Percentiles rank a stretch among this genome's conserved stretches.
These are phyloP conservation scores for Patiria miniata DNA, from an alignment of 35 echinoderm and acorn worm genomes.

Conservation along the genomic window DNA sequence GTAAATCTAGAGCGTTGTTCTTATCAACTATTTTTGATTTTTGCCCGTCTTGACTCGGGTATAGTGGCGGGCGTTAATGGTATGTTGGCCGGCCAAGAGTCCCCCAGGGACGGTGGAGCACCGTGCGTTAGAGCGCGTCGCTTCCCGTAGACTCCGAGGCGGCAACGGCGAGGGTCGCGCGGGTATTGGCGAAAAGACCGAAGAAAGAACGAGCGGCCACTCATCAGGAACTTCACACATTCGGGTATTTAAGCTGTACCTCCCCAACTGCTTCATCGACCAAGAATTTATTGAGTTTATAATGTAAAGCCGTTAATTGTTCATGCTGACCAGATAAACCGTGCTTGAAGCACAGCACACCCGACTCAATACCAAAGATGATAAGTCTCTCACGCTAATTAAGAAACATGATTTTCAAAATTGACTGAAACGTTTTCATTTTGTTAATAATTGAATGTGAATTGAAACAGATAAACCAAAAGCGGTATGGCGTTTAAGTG, in stretches of 20 bases:
- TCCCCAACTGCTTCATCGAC: too few species aligned
- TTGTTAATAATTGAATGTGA: too few species aligned
- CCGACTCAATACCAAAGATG: too few species aligned
- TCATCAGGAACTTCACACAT: slow-evolving; percentile 12
- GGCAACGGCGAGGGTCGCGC: neutral
- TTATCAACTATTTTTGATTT: slow-evolving; percentile 15
- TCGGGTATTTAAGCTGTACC: neutral
- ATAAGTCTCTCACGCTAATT: too few species aligned
- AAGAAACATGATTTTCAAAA: too few species aligned
- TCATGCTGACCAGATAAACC: too few species aligned
- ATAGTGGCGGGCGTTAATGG: neutral
- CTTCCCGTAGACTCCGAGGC: neutral
- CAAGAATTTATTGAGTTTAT: too few species aligned
- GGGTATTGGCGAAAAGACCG: neutral
- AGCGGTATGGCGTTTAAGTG: too few species aligned
- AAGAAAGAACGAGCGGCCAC: neutral
- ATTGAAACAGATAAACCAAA: too few species aligned
- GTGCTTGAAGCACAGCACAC: too few species aligned
- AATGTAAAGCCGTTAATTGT: too few species aligned
- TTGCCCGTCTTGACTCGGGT: neutral
- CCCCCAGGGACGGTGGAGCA: neutral
- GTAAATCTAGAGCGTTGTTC: neutral
- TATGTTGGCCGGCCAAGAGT: slow-evolving; percentile 8
- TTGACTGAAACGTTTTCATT: too few species aligned
- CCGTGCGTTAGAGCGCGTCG: neutral